Percentiles rank a stretch among this genome's conserved stretches.
These are phyloP conservation scores for Octomys mimax DNA, from an alignment of 2,797 vertebrate species.

Conservation along the genomic window DNA sequence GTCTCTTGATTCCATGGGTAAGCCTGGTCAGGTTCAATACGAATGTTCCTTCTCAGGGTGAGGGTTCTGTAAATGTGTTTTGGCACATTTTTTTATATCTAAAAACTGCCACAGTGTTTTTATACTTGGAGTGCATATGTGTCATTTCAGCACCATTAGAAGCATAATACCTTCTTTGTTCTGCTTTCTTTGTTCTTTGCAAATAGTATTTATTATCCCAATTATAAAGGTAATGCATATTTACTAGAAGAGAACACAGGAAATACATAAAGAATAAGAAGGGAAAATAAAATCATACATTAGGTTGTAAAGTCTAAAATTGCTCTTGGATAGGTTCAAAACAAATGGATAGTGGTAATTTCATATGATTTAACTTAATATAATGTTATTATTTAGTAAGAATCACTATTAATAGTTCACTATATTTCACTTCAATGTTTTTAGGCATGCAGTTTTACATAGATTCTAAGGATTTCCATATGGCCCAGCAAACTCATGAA, in stretches of 20 bases:
- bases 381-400: neutral
- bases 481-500: neutral
- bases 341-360: neutral
- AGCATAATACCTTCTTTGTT: constrained; percentile 51
- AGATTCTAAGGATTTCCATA: neutral
- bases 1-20: constrained; percentile 17
- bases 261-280: constrained; percentile 25
- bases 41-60: neutral
- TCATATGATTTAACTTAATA: neutral
- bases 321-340: neutral
- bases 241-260: constrained; percentile 10
- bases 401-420: constrained; percentile 3
- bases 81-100: constrained; percentile 7
- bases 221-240: neutral
- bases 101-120: neutral
- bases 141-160: constrained; percentile 42
- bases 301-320: neutral
- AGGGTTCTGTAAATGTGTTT: constrained; percentile 23
- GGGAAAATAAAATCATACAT: neutral
- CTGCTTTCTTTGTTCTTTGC: constrained; percentile 47
- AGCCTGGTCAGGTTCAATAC: neutral
- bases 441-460: neutral
- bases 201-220: constrained; percentile 64
- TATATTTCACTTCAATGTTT: neutral
- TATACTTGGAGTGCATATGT: constrained; percentile 1